Evolutionary conservation across 2,113 vertebrate genomes (phyloP).

Genomic region (Paraplagusia blochii): DNA sequence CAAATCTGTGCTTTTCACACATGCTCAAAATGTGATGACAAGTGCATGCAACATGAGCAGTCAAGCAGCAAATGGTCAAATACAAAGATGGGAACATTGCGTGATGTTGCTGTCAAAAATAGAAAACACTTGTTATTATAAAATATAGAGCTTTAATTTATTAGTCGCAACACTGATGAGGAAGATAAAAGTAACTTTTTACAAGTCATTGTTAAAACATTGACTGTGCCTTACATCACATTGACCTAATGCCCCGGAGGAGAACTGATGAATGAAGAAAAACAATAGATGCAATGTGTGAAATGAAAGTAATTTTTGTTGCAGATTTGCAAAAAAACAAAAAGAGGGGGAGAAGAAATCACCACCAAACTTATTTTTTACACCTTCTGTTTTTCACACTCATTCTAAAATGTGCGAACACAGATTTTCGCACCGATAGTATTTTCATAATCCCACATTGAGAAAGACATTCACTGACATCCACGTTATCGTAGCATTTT

Average conservation of each 20-base stretch:
- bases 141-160: conserved; percentile 86
- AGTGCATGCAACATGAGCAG: no score
- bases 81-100: no score
- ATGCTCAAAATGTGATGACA: no score
- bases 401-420: conserved; percentile 44
- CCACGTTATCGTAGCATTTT: conserved; percentile 70
- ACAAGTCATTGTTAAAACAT: conserved; percentile 78
- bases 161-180: conserved; percentile 80
- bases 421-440: conserved; percentile 43
- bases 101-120: conserved; percentile 25
- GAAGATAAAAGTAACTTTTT: conserved; percentile 65
- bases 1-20: background rate
- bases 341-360: conserved; percentile 27
- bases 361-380: conserved; percentile 36
- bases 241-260: conserved; percentile 58
- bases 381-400: conserved; percentile 46
- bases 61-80: no score
- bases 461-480: conserved; percentile 75
- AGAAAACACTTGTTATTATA: conserved; percentile 72
- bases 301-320: conserved; percentile 43
- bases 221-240: conserved; percentile 72
- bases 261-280: conserved; percentile 55
- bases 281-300: conserved; percentile 41
- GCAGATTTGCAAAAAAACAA: conserved; percentile 14
- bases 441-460: conserved; percentile 65